A percentile compares a stretch with the other conserved stretches of the same genome.
These are phyloP conservation scores for Liasis olivaceus DNA, from an alignment of 2,797 vertebrate species.

Conservation along the genomic window DNA sequence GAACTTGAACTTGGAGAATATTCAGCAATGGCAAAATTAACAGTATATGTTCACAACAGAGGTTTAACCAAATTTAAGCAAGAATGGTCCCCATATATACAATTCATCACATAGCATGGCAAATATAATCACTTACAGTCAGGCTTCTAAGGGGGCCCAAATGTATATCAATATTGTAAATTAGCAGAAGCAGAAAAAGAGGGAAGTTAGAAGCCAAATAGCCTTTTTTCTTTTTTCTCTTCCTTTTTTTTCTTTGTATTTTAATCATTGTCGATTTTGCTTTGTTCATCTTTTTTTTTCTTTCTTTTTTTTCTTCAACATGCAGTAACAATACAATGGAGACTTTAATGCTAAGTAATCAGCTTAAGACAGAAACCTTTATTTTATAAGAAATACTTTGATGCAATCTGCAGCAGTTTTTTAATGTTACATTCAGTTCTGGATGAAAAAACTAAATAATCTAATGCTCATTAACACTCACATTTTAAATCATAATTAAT, in stretches of 20 bases:
- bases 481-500: neutral
- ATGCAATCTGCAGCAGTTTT: neutral
- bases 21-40: neutral
- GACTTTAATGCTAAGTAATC: neutral
- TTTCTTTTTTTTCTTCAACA: neutral
- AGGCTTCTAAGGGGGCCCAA: neutral
- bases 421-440: neutral
- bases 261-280: neutral
- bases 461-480: neutral
- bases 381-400: neutral
- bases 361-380: neutral
- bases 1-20: neutral
- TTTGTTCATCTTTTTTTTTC: neutral
- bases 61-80: neutral
- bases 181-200: neutral
- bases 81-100: neutral
- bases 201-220: neutral
- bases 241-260: neutral
- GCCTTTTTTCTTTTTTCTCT: neutral
- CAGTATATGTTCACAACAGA: neutral
- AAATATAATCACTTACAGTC: neutral
- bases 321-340: neutral
- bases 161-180: neutral
- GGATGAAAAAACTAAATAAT: neutral
- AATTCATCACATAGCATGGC: neutral